Conservation (phyloP, 2,113 vertebrate species). For the Gymnorhina tibicen region DNA sequence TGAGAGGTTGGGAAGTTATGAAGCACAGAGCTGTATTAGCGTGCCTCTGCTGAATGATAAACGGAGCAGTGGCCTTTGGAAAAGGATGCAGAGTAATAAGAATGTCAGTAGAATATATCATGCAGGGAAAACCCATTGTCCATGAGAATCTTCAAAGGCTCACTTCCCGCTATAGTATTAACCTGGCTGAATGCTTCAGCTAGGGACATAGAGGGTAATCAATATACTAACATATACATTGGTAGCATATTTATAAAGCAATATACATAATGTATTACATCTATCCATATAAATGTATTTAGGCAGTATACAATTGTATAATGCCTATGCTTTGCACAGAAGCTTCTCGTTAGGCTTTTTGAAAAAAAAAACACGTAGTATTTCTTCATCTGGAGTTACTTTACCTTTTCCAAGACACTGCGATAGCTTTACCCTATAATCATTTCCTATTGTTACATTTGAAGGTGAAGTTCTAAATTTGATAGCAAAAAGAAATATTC, state of each 20-base stretch:
- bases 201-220: not conserved
- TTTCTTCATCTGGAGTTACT: not conserved
- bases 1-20: not conserved
- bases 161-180: not conserved
- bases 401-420: not conserved
- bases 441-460: not conserved
- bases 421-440: not conserved
- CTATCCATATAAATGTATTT: not conserved
- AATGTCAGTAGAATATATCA: not conserved
- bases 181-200: not conserved
- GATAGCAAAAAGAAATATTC: slow-evolving; percentile 17
- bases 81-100: not conserved
- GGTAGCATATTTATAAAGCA: not conserved
- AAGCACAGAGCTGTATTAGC: not conserved
- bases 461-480: not conserved
- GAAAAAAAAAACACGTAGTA: not conserved
- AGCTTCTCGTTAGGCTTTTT: not conserved
- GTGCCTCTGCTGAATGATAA: not conserved
- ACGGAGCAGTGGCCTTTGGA: not conserved
- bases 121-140: not conserved
- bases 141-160: not conserved
- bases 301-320: not conserved
- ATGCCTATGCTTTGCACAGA: not conserved
- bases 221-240: not conserved
- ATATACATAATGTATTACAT: not conserved